phyloP scores from a whole-genome alignment of 2,797 vertebrate species.

The Fundulus diaphanus region DNA sequence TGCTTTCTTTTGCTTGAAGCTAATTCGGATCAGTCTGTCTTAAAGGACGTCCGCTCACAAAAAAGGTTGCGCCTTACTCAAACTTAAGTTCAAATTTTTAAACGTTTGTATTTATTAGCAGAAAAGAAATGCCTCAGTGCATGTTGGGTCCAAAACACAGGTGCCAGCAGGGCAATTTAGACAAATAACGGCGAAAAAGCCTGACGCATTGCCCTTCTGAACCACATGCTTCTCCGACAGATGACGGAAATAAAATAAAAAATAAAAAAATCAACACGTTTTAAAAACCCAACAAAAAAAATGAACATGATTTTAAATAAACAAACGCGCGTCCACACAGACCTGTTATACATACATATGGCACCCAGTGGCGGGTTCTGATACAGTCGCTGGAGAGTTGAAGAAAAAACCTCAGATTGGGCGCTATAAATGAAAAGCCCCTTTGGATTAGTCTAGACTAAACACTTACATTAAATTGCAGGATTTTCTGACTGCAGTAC shows the following conservation, averaged over 20 bases:
- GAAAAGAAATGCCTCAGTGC: background rate
- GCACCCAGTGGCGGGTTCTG: background rate
- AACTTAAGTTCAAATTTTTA: background rate
- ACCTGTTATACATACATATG: background rate
- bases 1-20: conserved; percentile 7
- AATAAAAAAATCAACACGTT: background rate
- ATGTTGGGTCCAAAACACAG: background rate
- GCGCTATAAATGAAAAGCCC: too few relatives aligned
- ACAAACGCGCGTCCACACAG: background rate
- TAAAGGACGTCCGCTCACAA: background rate
- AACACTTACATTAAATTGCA: too few relatives aligned
- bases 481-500: too few relatives aligned
- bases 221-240: background rate
- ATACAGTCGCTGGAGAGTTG: background rate
- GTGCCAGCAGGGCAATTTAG: too few relatives aligned
- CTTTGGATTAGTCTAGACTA: too few relatives aligned
- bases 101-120: background rate
- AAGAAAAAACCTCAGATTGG: too few relatives aligned
- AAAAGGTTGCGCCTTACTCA: background rate
- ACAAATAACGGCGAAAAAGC: too few relatives aligned
- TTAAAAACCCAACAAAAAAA: background rate
- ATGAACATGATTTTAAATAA: background rate
- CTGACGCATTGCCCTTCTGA: too few relatives aligned
- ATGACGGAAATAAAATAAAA: background rate
- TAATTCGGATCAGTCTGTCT: background rate